Evolutionary conservation across 2,888 invertebrate genomes (phyloP), one percentile per base, ranked within the genome.

Genomic region (Eupithecia tripunctaria): DNA sequence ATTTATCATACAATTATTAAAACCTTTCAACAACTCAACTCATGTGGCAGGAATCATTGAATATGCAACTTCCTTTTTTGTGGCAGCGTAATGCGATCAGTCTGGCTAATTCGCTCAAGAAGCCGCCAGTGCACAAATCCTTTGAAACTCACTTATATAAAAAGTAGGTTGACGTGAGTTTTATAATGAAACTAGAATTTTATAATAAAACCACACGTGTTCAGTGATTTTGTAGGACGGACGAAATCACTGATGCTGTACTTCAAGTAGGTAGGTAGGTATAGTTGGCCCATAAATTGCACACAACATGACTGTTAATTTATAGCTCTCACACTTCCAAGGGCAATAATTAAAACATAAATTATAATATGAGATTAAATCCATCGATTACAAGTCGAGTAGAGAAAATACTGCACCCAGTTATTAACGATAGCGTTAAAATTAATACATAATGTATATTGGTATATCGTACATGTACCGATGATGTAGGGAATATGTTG

Each of bases 91-190:
- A 71, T 59, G 75, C 72, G 68, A 78, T 79, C 77, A 74, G 77
- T 71, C 76, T 75, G 81, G 80, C 81, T 84, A 86, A 83, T 79
- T 83, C 79, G 76, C 76, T 70, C 74, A 79, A 82, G 88, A 88
- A 87, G 86, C 82, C 80, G 80, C 82, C 84, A 82, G 82, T 84
- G 82, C 84, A 86, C 87, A 88, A 88, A 88, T 88, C 85, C 84
- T 84, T 67, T 47, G 38, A 38, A 64, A 38, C 64, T 21, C 14
- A 64, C 36, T 38, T 63, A 10, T 10, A n/a, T 36, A 38, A 38
- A n/a, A 63, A 63, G 63, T 63, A 63, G 62, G 63, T 21, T 63
- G 15, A 41, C 18, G 15, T 25, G 38, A 64, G 3, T 41, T 47
- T 29, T 60, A 29, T 8, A 29, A 7, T 29, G 18, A 18, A 29